Evolutionary conservation across 1,140 invertebrate species (phyloP), one percentile per base, ranked within the genome.

Genomic region (Drosophila paulistorum): DNA sequence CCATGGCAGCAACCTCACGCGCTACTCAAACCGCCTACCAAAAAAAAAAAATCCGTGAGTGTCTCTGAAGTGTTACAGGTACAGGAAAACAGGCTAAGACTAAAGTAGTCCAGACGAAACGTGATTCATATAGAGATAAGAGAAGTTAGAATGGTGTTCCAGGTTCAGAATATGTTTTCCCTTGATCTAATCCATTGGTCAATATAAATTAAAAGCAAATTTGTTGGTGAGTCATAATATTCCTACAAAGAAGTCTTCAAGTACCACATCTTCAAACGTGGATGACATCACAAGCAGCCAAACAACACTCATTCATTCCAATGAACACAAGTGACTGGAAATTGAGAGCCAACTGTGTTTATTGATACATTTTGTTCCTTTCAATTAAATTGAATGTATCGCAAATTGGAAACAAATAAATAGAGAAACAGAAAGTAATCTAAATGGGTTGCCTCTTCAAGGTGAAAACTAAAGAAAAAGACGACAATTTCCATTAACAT

Each of bases 1-100:
- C 60, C 51, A 66, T 58, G 68, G 70, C 45, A 59, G 59, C 64
- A 9, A 58, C 65, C 83, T 79, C 83, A 82, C 79, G 83, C 83
- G 71, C 72, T 23, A 59, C 74, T 55, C 76, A 77, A 83, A 77
- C 77, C 77, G 73, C 73, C 48, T 3, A 0, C 6, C 30, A 30
- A 65, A 45, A 67, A 58, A 55, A 51, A 30, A 33, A 13, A 37
- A 13, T 13, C 9, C 33, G 71, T 17, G 20, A 23, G 20, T 23
- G 9, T 51, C 45, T 23, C 45, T 51, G 45, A 51, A 51, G 45
- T 51, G 45, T 51, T 51, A 51, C 45, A 51, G 45, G 45, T 51
- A 51, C 45, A 51, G 45, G 45, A 51, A 51, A 51, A 51, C 45
- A 20, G 45, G 17, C 45, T 23, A 45, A 45, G 7, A 33, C 58